phyloP scores from a whole-genome alignment of 2,888 invertebrate species.

The Geophilus truncorum region DNA sequence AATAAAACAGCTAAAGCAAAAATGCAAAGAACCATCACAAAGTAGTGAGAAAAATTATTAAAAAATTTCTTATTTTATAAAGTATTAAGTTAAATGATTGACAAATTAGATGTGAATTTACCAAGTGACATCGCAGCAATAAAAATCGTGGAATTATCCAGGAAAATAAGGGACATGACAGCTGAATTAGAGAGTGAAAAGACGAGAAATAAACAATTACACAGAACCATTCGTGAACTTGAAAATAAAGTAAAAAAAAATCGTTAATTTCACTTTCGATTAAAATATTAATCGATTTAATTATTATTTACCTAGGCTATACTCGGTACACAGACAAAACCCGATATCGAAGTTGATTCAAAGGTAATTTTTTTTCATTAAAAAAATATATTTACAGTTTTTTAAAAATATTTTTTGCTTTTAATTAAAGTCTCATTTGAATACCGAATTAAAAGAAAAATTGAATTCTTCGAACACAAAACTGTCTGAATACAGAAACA shows the following conservation, averaged over 20 bases:
- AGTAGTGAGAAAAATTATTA: not conserved
- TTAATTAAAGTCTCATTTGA: not conserved
- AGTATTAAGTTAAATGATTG: not conserved
- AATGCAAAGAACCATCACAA: not conserved
- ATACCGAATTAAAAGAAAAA: constrained; percentile 17
- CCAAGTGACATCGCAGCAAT: constrained; percentile 39
- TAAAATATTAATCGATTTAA: not conserved
- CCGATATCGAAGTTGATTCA: not conserved
- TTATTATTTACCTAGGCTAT: not conserved
- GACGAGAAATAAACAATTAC: constrained; percentile 57
- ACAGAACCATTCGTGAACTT: not conserved
- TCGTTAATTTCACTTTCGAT: not conserved
- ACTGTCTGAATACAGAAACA: constrained; percentile 20
- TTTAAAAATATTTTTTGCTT: not conserved
- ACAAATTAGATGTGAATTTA: not conserved
- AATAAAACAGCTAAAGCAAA: not conserved
- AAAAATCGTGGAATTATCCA: constrained; percentile 64
- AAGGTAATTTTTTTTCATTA: not conserved
- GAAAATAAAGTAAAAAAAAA: not conserved
- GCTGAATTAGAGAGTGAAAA: constrained; percentile 50
- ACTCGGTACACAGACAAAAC: not conserved
- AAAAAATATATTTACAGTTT: not conserved
- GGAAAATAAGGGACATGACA: constrained; percentile 60
- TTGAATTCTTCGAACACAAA: not conserved
- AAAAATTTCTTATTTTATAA: not conserved